Evolutionary conservation across 2,888 invertebrate species (phyloP).

Genomic region (Mechanitis mazaeus): DNA sequence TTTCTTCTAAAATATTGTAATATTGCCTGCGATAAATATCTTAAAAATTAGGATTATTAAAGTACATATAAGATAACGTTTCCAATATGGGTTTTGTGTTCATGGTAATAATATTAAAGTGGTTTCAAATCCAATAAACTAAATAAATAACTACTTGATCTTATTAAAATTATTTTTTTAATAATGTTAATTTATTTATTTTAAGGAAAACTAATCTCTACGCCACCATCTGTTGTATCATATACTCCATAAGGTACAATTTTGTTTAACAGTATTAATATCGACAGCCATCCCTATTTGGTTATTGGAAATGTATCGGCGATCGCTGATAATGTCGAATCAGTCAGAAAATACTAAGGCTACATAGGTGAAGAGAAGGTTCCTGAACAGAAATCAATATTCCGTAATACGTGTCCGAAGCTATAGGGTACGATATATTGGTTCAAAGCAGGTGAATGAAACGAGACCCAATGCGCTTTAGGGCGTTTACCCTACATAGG

Average conservation of each 20-base stretch:
- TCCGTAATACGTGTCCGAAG: slow-evolving; percentile 65
- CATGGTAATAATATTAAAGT: too few relatives aligned
- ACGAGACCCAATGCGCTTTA: slow-evolving; percentile 38
- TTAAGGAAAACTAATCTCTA: neutral
- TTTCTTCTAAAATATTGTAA: too few relatives aligned
- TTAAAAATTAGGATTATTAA: too few relatives aligned
- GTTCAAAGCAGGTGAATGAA: slow-evolving; percentile 56
- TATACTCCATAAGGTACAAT: slow-evolving; percentile 7
- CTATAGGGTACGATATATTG: slow-evolving; percentile 60
- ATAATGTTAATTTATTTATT: neutral
- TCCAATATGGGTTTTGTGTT: too few relatives aligned
- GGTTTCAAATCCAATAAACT: too few relatives aligned
- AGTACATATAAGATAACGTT: too few relatives aligned
- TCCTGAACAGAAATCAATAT: slow-evolving; percentile 72
- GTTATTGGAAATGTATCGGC: slow-evolving; percentile 68
- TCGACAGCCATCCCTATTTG: slow-evolving; percentile 19
- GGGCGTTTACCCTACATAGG: slow-evolving; percentile 36
- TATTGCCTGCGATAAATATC: too few relatives aligned
- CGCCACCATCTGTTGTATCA: neutral
- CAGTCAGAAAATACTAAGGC: slow-evolving; percentile 75
- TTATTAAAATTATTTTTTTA: neutral
- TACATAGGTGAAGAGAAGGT: slow-evolving; percentile 57
- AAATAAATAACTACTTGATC: neutral
- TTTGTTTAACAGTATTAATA: slow-evolving; percentile 2
- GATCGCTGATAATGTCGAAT: slow-evolving; percentile 76